Conservation (phyloP, 2,797 vertebrate species). For the Sebastes matsubarae region DNA sequence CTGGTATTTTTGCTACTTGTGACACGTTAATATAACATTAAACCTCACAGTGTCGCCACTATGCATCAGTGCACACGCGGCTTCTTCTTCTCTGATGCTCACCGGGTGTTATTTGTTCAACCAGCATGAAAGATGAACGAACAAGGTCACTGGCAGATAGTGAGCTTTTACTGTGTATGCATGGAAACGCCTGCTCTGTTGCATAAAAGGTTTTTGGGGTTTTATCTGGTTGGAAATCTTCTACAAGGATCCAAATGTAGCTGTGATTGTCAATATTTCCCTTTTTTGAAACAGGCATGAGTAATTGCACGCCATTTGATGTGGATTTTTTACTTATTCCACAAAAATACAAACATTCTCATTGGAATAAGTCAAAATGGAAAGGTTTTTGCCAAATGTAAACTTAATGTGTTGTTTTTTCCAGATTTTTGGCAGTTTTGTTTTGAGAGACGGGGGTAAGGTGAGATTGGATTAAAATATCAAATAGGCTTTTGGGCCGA, state of each 20-base stretch:
- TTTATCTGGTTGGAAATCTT: conserved; percentile 58
- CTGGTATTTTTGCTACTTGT: conserved; percentile 29
- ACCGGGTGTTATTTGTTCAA: conserved; percentile 26
- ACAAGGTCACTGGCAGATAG: conserved; percentile 26
- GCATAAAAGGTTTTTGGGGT: conserved; percentile 30
- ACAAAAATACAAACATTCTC: conserved; percentile 55
- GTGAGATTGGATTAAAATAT: conserved; percentile 76
- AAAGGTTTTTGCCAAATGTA: conserved; percentile 53
- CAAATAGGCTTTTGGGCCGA: conserved; percentile 73
- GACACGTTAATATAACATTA: conserved; percentile 40
- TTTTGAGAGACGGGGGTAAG: conserved; percentile 44
- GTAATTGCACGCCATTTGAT: conserved; percentile 45
- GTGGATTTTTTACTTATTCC: conserved; percentile 42
- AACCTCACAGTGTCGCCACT: not conserved
- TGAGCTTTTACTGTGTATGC: conserved; percentile 3
- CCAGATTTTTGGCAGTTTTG: conserved; percentile 40
- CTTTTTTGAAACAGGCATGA: conserved; percentile 8
- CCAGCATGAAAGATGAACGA: conserved; percentile 22
- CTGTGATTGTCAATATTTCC: conserved; percentile 37
- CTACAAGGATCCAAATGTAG: conserved; percentile 24
- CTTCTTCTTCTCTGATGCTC: conserved; percentile 13
- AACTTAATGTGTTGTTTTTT: conserved; percentile 62
- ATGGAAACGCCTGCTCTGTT: conserved; percentile 6
- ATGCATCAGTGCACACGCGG: not conserved
- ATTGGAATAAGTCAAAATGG: conserved; percentile 48